Percentiles rank a stretch among this genome's conserved stretches.
phyloP scores from a whole-genome alignment of 2,888 invertebrate species.

The Cordylochernes scorpioides region DNA sequence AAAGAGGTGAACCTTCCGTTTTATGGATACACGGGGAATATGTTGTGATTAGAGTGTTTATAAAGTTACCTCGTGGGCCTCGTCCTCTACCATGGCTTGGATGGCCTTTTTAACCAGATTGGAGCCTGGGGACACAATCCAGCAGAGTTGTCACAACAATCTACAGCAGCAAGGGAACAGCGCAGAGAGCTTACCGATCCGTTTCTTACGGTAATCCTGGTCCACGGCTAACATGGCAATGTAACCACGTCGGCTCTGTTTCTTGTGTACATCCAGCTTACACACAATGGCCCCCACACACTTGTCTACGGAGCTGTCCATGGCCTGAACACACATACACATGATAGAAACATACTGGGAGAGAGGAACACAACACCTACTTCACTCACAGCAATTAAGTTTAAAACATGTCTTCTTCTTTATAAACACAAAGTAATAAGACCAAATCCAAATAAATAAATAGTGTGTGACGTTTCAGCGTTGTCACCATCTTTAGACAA shows the following conservation, averaged over 20 bases:
- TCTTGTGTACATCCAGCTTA: conserved; percentile 38
- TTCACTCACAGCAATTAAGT: too few relatives aligned
- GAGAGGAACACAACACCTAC: too few relatives aligned
- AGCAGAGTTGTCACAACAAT: too few relatives aligned
- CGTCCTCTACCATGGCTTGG: conserved; percentile 67
- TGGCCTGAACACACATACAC: conserved; percentile 40
- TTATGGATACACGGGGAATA: too few relatives aligned
- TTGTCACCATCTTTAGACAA: too few relatives aligned
- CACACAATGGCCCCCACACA: conserved; percentile 97
- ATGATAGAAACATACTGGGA: too few relatives aligned
- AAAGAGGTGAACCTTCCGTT: too few relatives aligned
- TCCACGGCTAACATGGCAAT: conserved; percentile 99
- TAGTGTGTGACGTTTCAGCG: too few relatives aligned
- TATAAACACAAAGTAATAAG: too few relatives aligned
- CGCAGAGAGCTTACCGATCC: conserved; percentile 37
- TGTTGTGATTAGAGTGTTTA: too few relatives aligned
- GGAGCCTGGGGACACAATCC: conserved; percentile 29
- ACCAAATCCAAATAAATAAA: too few relatives aligned
- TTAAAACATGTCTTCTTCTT: too few relatives aligned
- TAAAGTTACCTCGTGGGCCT: conserved; percentile 55
- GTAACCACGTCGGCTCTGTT: conserved; percentile 68
- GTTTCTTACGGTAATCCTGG: conserved; percentile 68
- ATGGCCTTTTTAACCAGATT: conserved; percentile 34
- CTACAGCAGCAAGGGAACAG: conserved; percentile 1
- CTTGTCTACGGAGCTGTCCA: conserved; percentile 48